Conservation (phyloP, 2,888 invertebrate genomes). For the Nebria salina region DNA sequence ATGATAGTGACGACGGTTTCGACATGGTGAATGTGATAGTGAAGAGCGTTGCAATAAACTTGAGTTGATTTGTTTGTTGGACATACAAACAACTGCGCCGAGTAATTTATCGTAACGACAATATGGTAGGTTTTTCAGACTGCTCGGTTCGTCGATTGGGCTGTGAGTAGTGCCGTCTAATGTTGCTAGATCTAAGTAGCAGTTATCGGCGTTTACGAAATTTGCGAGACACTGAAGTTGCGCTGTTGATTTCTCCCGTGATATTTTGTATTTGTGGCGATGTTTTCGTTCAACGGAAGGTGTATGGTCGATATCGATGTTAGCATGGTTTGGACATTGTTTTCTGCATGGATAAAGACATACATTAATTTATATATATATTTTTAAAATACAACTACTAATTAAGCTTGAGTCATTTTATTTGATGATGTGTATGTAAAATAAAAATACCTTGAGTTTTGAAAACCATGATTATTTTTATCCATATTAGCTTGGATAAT, state of each 20-base stretch:
- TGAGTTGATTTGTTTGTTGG: slow-evolving; percentile 51
- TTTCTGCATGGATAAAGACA: slow-evolving; percentile 49
- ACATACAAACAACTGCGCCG: slow-evolving; percentile 55
- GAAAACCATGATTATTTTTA: slow-evolving; percentile 87
- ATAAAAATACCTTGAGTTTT: slow-evolving; percentile 75
- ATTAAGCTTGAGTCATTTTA: no score
- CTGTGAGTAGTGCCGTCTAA: slow-evolving; percentile 49
- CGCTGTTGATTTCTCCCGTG: slow-evolving; percentile 47
- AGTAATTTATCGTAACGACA: slow-evolving; percentile 56
- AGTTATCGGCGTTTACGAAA: slow-evolving; percentile 54
- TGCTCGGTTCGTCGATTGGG: slow-evolving; percentile 21
- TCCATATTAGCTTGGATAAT: slow-evolving; percentile 92
- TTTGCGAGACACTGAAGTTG: slow-evolving; percentile 53
- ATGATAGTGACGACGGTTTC: slow-evolving; percentile 57
- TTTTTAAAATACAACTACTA: not conserved
- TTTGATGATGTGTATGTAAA: not conserved
- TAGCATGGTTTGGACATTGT: slow-evolving; percentile 50
- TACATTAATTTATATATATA: not conserved
- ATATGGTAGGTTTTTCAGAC: slow-evolving; percentile 47
- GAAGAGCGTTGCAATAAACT: slow-evolving; percentile 29
- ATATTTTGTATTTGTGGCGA: slow-evolving; percentile 50
- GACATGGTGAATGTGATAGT: slow-evolving; percentile 22
- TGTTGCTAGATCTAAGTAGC: slow-evolving; percentile 54
- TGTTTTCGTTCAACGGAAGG: slow-evolving; percentile 48
- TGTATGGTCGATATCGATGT: slow-evolving; percentile 47